Percentiles rank a stretch among this genome's conserved stretches.
Evolutionary conservation across 2,888 invertebrate genomes (phyloP).

Genomic region (Spisula solida): DNA sequence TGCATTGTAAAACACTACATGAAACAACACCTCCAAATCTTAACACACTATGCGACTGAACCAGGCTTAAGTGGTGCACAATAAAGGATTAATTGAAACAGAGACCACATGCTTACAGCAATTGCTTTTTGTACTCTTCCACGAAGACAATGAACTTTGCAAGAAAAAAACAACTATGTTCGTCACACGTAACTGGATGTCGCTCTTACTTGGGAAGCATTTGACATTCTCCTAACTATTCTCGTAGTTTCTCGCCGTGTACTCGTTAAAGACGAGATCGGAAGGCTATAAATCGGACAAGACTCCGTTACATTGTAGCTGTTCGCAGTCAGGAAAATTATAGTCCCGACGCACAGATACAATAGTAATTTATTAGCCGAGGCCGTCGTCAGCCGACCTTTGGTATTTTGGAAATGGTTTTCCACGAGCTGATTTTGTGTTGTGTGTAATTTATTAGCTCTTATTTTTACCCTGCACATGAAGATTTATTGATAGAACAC

Average conservation of each 20-base stretch:
- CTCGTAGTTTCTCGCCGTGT: not conserved
- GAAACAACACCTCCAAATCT: too few species aligned
- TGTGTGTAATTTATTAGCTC: not conserved
- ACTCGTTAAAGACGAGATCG: not conserved
- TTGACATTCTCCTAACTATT: too few species aligned
- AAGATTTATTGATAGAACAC: not conserved
- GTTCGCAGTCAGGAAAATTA: not conserved
- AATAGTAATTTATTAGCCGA: not conserved
- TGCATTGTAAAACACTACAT: too few species aligned
- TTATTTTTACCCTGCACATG: not conserved
- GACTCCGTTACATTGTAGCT: not conserved
- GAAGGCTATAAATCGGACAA: not conserved
- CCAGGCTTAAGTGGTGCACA: too few species aligned
- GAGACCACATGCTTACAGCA: too few species aligned
- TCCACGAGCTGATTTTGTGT: not conserved
- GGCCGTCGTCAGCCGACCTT: not conserved
- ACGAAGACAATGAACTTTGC: too few species aligned
- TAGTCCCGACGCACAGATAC: not conserved
- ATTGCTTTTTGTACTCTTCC: too few species aligned
- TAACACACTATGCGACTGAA: too few species aligned
- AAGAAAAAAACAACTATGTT: too few species aligned
- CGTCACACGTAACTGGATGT: too few species aligned
- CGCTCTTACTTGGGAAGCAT: too few species aligned
- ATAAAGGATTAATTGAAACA: too few species aligned
- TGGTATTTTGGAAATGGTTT: constrained; percentile 11